phyloP scores from a whole-genome alignment of 2,888 invertebrate species.

The Carpatolechia fugitivella region DNA sequence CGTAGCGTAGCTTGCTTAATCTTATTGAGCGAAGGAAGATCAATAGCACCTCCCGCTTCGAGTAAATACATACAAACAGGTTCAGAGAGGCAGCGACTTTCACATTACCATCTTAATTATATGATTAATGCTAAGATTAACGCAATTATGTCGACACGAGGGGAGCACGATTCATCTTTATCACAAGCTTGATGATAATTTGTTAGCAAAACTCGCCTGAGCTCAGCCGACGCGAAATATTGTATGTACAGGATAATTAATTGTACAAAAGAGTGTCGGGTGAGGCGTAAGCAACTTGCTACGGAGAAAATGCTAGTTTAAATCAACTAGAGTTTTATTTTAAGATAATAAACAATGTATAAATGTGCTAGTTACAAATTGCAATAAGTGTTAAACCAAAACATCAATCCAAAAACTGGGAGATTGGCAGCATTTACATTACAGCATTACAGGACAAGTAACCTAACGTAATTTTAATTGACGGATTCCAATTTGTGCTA shows the following conservation, averaged over 20 bases:
- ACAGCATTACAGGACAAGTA: no score
- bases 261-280: background rate
- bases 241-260: conserved; percentile 6
- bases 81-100: conserved; percentile 18
- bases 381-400: no score
- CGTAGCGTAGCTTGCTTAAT: background rate
- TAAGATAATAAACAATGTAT: no score
- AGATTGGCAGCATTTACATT: no score
- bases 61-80: background rate
- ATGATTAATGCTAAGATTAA: conserved; percentile 49
- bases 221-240: background rate
- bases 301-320: no score
- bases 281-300: background rate
- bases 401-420: no score
- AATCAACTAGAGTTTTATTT: no score
- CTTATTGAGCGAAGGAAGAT: background rate
- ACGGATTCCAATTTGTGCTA: background rate
- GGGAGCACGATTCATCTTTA: conserved; percentile 35
- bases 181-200: conserved; percentile 35
- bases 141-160: conserved; percentile 39
- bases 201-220: conserved; percentile 27
- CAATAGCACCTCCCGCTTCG: background rate
- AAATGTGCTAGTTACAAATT: no score
- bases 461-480: no score
- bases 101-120: conserved; percentile 37